Conservation (phyloP, 2,113 vertebrate genomes). For the Carassius carassius region DNA sequence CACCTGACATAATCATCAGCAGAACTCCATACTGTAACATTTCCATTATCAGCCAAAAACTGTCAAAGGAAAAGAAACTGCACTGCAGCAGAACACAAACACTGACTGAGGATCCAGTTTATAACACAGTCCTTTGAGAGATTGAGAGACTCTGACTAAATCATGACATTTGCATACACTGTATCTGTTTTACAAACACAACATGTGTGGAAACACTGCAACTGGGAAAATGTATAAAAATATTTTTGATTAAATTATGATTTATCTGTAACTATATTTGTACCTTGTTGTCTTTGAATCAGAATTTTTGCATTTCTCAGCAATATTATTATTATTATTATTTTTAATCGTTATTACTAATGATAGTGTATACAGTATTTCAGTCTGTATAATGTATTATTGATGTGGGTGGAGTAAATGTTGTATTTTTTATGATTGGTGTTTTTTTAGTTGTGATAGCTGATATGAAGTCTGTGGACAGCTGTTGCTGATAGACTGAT, state of each 20-base stretch:
- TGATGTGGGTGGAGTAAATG: no score
- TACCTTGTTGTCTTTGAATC: not conserved
- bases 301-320: not conserved
- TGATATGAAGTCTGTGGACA: no score
- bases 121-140: not conserved
- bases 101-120: not conserved
- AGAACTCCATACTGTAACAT: not conserved
- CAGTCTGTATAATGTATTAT: no score
- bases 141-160: not conserved
- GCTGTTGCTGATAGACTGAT: no score
- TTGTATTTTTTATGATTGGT: no score
- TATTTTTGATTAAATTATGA: not conserved
- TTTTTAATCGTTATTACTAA: no score
- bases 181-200: not conserved
- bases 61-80: not conserved
- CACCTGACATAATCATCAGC: not conserved
- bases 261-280: not conserved
- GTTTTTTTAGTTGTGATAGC: no score
- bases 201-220: not conserved
- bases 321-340: no score
- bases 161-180: conserved; percentile 1
- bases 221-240: not conserved
- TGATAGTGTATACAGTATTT: no score
- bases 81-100: not conserved
- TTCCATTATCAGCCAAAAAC: not conserved